phyloP scores from a whole-genome alignment of 2,113 vertebrate genomes.

The Mesitornis unicolor region DNA sequence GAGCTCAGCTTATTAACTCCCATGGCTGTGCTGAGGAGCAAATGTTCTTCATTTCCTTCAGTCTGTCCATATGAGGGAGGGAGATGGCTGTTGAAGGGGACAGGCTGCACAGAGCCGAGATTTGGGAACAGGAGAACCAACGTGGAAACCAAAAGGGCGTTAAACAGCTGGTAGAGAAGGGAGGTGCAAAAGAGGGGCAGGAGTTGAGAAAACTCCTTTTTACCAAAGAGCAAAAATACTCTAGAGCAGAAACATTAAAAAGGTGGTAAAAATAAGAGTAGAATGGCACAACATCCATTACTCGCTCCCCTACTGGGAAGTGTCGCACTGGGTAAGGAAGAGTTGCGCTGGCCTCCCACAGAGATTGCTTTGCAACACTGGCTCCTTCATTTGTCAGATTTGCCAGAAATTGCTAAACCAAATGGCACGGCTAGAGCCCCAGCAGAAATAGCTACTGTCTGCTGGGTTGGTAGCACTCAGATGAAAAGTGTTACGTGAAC shows the following conservation, averaged over 20 bases:
- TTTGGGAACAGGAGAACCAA: not conserved
- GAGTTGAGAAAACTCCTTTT: not conserved
- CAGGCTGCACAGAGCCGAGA: not conserved
- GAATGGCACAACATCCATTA: not conserved
- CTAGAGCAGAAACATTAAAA: not conserved
- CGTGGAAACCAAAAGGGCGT: not conserved
- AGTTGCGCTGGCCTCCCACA: not conserved
- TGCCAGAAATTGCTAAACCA: not conserved
- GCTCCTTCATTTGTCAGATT: not conserved
- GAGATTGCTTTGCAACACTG: fast-evolving
- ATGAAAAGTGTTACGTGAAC: not conserved
- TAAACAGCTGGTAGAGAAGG: not conserved
- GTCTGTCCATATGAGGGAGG: not conserved
- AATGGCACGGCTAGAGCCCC: not conserved
- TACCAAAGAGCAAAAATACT: not conserved
- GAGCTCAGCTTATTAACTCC: not conserved
- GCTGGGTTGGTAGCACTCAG: not conserved
- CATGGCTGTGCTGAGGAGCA: not conserved
- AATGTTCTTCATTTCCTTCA: not conserved
- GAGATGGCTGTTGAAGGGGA: not conserved
- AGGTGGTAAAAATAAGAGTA: not conserved
- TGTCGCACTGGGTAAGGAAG: fast-evolving
- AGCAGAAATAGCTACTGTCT: not conserved
- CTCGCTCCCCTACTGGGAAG: not conserved
- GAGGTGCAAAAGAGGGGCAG: not conserved